These are phyloP conservation scores for Dasyornis broadbenti DNA, from an alignment of 2,113 vertebrate genomes.

Conservation along the genomic window DNA sequence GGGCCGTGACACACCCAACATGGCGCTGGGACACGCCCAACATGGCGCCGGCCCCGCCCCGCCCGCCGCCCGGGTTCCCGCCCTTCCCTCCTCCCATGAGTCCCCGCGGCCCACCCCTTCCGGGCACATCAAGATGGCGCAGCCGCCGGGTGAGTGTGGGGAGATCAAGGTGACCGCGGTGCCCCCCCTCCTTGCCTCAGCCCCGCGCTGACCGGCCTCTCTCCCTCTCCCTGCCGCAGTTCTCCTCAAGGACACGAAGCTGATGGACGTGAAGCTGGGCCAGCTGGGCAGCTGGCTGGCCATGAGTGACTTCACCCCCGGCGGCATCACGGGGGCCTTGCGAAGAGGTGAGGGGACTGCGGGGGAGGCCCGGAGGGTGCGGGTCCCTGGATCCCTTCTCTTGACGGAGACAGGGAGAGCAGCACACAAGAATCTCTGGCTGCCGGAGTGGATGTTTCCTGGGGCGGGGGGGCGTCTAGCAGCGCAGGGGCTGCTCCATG, in stretches of 20 bases:
- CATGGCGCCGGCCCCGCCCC: background rate
- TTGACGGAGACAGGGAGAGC: fast-evolving
- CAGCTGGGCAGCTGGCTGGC: slow-evolving; percentile 84
- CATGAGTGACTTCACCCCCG: slow-evolving; percentile 82
- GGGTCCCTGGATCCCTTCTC: background rate
- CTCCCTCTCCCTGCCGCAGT: slow-evolving; percentile 63
- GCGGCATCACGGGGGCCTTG: slow-evolving; percentile 69
- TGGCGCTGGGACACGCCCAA: background rate
- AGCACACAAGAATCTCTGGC: fast-evolving
- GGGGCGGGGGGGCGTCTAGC: background rate
- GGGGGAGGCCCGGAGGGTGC: background rate
- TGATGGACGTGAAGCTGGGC: slow-evolving; percentile 89
- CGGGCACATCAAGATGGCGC: slow-evolving; percentile 24
- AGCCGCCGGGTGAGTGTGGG: slow-evolving; percentile 6
- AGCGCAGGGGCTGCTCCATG: fast-evolving
- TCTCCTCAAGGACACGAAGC: slow-evolving; percentile 78
- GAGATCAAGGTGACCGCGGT: background rate
- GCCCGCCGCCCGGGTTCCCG: background rate
- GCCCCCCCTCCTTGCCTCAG: no score
- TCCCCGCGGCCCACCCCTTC: background rate
- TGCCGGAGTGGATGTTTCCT: fast-evolving
- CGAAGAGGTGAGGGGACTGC: slow-evolving; percentile 75
- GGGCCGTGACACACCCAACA: background rate
- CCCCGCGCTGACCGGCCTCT: background rate
- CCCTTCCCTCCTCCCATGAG: background rate